Base-by-base conservation (phyloP, 2,888 invertebrate species). In the Oscheius onirici region DNA sequence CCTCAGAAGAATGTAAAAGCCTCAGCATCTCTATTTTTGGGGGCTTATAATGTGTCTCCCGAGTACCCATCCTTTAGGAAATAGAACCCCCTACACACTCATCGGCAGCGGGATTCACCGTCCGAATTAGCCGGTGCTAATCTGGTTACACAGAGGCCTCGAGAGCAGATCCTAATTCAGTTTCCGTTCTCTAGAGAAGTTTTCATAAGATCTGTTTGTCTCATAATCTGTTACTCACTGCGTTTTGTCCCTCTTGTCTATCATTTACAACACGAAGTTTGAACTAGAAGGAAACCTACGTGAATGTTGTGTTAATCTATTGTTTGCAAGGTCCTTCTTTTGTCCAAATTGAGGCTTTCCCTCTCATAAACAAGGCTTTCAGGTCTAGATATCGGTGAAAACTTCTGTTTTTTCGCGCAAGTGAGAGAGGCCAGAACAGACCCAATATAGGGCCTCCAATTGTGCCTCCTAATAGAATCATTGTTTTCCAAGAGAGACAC, bases 81-180 rank as follows among this genome's bases (percentile, higher is more conserved):
- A 34, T 34, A 34, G 34, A 34, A 34, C 34, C 34, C 34, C 34
- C 34, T 34, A 34, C 34, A 6, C 34, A 34, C 34, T 34, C 34
- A 34, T 34, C 34, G 34, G 34, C n/a, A n/a, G n/a, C 34, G 63
- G 63, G 63, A 49, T 63, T 63, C 63, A 63, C 49, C 63, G 63
- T 43, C 22, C 44, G 60, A 22, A 44, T 63, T 63, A 49, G 46
- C 49, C 26, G 34, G 20, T 17, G 43, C 26, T 63, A 63, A 63
- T 63, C 24, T 34, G 34, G 63, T 63, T 63, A 63, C 63, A 28
- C 49, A 43, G 22, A 40, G 34, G 49, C 26, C 28, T 49, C 46
- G 63, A 63, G 63, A 26, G 49, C 49, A 55, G 26, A 58, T 15
- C 63, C 63, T 63, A 63, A 63, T 63, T 34, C 49, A 63, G 28